Conservation (phyloP, 2,113 vertebrate genomes). For the Illadopsis cleaveri region DNA sequence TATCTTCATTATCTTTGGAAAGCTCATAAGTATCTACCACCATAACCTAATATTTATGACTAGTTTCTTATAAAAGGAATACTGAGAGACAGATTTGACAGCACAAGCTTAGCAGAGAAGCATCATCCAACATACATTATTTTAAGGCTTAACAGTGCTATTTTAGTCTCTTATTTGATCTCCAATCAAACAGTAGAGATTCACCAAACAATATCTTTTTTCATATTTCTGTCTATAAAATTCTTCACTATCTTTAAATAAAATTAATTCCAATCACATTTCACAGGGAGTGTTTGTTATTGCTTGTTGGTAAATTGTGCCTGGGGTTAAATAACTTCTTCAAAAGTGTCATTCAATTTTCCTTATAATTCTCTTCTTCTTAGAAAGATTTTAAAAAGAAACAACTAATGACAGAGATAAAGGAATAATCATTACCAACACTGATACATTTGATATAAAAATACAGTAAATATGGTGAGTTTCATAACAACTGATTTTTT, state of each 20-base stretch:
- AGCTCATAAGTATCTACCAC: not conserved
- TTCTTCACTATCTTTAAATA: not conserved
- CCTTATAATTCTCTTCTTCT: not conserved
- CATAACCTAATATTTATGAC: conserved; percentile 9
- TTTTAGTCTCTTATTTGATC: not conserved
- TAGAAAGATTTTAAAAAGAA: not conserved
- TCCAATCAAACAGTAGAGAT: not conserved
- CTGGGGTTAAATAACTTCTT: not conserved
- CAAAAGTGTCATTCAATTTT: not conserved
- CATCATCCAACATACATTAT: not conserved
- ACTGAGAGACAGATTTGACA: not conserved
- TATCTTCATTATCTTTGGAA: not conserved
- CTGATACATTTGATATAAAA: not conserved
- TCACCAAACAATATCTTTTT: not conserved
- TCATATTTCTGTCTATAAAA: not conserved
- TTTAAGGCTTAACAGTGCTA: not conserved
- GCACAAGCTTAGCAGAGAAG: not conserved
- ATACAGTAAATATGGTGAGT: not conserved
- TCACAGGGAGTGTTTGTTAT: not conserved
- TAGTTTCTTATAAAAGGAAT: conserved; percentile 10
- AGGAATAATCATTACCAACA: not conserved
- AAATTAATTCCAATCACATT: not conserved
- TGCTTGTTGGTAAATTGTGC: not conserved
- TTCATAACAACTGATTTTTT: not conserved
- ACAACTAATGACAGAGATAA: not conserved